A percentile compares a stretch with the other conserved stretches of the same genome.
Conservation (phyloP, 1,140 invertebrate genomes). For the Drosophila sucinea region DNA sequence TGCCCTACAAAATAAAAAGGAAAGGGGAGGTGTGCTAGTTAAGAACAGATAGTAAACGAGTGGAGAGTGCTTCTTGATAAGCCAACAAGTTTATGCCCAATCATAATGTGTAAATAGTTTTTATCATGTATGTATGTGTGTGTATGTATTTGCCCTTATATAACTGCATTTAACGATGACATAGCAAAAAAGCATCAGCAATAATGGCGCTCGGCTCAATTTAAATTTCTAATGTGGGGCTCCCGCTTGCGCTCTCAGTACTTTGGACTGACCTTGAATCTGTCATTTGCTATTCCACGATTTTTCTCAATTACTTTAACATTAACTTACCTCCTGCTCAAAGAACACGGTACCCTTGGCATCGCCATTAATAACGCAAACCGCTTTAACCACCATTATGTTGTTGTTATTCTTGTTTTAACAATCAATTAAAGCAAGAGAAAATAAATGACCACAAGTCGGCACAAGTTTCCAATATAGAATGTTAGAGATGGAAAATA, state of each 20-base stretch:
- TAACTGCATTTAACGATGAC: conserved; percentile 63
- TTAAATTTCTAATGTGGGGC: conserved; percentile 17
- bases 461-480: neutral
- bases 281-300: conserved; percentile 27
- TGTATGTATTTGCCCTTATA: conserved; percentile 49
- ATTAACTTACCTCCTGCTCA: conserved; percentile 87
- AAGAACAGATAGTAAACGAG: conserved; percentile 15
- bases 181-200: conserved; percentile 39
- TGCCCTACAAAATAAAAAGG: conserved; percentile 76
- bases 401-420: conserved; percentile 15
- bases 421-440: conserved; percentile 19
- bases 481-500: neutral
- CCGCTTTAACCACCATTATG: conserved; percentile 88
- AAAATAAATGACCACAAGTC: neutral
- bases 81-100: conserved; percentile 15
- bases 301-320: neutral
- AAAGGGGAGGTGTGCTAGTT: conserved; percentile 1
- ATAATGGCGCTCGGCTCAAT: conserved; percentile 8
- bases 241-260: conserved; percentile 1
- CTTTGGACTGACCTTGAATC: conserved; percentile 52
- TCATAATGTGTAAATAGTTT: conserved; percentile 3
- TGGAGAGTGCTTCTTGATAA: conserved; percentile 40
- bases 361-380: conserved; percentile 93
- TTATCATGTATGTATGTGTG: conserved; percentile 1
- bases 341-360: conserved; percentile 92